Percentiles rank a stretch among this genome's conserved stretches.
phyloP scores from a whole-genome alignment of 37 sponge, comb jelly and placozoan genomes.

The Cladorhizidae sp. region DNA sequence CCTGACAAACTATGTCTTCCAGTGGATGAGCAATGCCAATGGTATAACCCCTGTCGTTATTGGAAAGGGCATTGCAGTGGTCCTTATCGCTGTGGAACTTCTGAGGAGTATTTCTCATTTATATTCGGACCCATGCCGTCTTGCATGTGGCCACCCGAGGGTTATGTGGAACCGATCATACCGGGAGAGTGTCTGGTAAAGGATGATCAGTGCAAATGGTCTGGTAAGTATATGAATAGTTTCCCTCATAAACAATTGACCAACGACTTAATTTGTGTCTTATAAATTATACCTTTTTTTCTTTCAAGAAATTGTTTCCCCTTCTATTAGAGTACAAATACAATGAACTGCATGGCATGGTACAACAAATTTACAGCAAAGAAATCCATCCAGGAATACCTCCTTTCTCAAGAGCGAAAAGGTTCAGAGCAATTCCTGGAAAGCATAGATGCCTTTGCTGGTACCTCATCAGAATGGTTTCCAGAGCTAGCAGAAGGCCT shows the following conservation, averaged over 20 bases:
- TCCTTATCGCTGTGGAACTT: conserved; percentile 20
- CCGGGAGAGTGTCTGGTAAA: conserved; percentile 13
- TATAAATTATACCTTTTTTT: too few relatives aligned
- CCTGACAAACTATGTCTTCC: conserved; percentile 21
- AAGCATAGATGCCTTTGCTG: neutral
- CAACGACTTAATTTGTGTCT: too few relatives aligned
- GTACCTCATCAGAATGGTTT: too few relatives aligned
- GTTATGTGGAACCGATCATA: neutral
- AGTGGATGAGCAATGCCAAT: conserved; percentile 16
- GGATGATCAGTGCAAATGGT: conserved; percentile 23
- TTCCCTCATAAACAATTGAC: too few relatives aligned
- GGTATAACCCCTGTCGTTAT: conserved; percentile 34
- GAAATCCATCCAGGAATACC: too few relatives aligned
- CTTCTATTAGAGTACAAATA: neutral
- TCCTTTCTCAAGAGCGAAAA: too few relatives aligned
- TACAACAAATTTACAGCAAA: neutral
- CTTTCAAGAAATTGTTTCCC: too few relatives aligned
- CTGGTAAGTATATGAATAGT: too few relatives aligned
- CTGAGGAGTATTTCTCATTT: conserved; percentile 4
- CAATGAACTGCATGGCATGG: neutral
- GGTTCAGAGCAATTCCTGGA: neutral
- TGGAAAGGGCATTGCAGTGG: conserved; percentile 13
- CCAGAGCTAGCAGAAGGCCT: too few relatives aligned
- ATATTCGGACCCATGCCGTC: conserved; percentile 23
- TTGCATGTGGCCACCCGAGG: conserved; percentile 5